A percentile compares a stretch with the other conserved stretches of the same genome.
phyloP scores from a whole-genome alignment of 2,797 vertebrate genomes.

The Epinephelus coioides region DNA sequence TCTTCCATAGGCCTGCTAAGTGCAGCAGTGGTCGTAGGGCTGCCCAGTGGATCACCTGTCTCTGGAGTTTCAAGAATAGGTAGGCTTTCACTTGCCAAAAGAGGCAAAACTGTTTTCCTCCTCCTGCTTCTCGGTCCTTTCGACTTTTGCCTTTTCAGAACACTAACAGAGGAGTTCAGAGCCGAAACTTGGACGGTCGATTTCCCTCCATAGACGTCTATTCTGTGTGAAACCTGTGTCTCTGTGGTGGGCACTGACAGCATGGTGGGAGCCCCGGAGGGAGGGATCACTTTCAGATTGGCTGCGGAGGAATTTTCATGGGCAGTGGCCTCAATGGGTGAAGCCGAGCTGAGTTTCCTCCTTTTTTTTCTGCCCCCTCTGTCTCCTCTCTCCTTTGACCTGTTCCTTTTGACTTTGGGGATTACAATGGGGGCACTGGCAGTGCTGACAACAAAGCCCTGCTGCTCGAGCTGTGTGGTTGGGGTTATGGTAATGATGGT shows the following conservation, averaged over 20 bases:
- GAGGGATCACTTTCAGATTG: constrained; percentile 48
- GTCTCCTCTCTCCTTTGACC: constrained; percentile 76
- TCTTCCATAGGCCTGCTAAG: neutral
- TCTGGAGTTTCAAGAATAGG: constrained; percentile 28
- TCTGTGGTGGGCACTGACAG: neutral
- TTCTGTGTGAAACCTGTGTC: constrained; percentile 40
- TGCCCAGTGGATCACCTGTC: neutral
- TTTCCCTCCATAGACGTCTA: constrained; percentile 16
- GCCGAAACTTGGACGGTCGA: neutral
- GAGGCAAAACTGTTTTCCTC: constrained; percentile 59
- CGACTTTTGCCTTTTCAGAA: constrained; percentile 60
- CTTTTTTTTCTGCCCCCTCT: constrained; percentile 65
- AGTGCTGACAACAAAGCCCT: constrained; percentile 35
- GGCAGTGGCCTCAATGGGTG: constrained; percentile 44
- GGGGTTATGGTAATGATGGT: constrained; percentile 29
- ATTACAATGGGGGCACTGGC: constrained; percentile 58
- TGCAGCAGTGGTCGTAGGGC: neutral
- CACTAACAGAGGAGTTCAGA: constrained; percentile 39
- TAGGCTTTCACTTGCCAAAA: constrained; percentile 29
- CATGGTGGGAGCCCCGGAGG: constrained; percentile 21
- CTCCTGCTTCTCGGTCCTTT: constrained; percentile 64
- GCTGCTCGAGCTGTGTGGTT: constrained; percentile 34
- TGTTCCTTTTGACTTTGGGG: constrained; percentile 72
- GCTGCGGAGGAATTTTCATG: constrained; percentile 56
- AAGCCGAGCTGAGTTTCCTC: constrained; percentile 49